phyloP scores from a whole-genome alignment of 2,113 vertebrate species.

The Nannospalax galili region DNA sequence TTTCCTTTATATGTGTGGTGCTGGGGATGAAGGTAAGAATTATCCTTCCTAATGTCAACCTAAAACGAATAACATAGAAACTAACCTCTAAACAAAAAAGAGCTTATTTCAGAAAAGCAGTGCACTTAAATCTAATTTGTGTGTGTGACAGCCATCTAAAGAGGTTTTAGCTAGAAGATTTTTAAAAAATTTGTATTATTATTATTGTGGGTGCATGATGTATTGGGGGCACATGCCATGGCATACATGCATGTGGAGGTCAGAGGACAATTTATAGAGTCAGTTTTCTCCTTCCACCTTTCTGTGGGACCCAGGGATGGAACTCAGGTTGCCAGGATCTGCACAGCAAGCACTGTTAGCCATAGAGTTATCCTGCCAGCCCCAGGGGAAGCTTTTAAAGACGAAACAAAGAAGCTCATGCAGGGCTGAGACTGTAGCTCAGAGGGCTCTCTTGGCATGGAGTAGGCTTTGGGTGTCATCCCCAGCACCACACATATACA shows the following conservation, averaged over 20 bases:
- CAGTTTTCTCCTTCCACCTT: background rate
- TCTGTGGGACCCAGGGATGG: background rate
- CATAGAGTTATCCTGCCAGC: too few species aligned
- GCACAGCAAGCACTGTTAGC: too few species aligned
- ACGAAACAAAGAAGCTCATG: background rate
- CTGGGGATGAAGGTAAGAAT: too few species aligned
- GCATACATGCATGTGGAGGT: too few species aligned
- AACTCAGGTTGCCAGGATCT: too few species aligned
- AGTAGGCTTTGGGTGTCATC: background rate
- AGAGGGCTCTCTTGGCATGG: background rate
- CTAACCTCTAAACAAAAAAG: background rate
- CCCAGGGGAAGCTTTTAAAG: background rate
- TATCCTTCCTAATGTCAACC: background rate
- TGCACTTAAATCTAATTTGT: background rate
- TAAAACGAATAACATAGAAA: background rate
- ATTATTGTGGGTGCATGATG: background rate
- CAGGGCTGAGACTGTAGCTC: background rate
- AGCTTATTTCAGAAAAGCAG: background rate
- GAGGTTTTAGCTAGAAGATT: background rate
- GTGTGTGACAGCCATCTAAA: background rate
- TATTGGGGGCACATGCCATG: too few species aligned
- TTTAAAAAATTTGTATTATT: too few species aligned
- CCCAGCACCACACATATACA: background rate
- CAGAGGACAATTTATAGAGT: background rate
- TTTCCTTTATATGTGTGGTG: conserved; percentile 16